Evolutionary conservation across 1,140 invertebrate genomes (phyloP).

Genomic region (Aleiodes sp.): DNA sequence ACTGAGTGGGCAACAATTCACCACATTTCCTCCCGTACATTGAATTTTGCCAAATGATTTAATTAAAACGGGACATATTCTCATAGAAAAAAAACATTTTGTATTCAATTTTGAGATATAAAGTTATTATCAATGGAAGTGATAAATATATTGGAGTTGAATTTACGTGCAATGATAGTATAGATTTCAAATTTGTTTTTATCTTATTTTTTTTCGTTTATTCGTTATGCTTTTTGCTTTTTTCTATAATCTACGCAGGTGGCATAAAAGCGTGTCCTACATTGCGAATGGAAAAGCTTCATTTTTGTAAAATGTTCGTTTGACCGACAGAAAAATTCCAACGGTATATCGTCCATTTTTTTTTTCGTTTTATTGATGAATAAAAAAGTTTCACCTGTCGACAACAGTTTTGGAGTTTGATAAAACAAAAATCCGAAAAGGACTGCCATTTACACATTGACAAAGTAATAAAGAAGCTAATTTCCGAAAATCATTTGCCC

Average conservation of each 20-base stretch:
- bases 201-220: background rate
- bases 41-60: background rate
- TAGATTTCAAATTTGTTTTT: too few relatives aligned
- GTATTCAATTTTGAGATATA: background rate
- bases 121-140: background rate
- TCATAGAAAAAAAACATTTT: background rate
- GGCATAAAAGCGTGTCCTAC: background rate
- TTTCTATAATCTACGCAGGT: background rate
- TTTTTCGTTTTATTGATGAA: background rate
- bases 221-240: background rate
- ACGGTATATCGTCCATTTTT: background rate
- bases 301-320: background rate
- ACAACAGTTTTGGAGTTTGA: background rate
- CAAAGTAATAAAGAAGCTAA: too few relatives aligned
- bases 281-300: background rate
- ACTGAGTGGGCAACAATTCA: background rate
- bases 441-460: too few relatives aligned
- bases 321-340: background rate
- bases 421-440: too few relatives aligned
- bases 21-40: background rate
- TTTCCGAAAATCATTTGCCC: too few relatives aligned
- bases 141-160: background rate
- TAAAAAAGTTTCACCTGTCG: background rate
- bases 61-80: background rate
- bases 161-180: background rate